phyloP scores from a whole-genome alignment of 2,113 vertebrate species.

The Crotalus tigris region DNA sequence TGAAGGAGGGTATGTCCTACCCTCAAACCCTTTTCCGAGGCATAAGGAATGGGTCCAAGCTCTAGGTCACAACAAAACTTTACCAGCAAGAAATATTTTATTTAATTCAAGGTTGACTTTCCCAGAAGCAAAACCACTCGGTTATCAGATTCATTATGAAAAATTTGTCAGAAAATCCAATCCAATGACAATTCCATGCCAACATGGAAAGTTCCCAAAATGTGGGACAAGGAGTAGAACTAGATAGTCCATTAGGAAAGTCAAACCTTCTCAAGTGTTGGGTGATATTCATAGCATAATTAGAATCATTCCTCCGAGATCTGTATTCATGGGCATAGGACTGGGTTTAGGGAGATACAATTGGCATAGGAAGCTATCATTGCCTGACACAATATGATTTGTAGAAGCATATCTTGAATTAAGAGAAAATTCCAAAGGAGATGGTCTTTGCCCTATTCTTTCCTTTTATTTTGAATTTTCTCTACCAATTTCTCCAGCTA shows the following conservation, averaged over 20 bases:
- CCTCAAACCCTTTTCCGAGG: background rate
- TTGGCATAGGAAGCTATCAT: background rate
- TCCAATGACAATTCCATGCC: no score
- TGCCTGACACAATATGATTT: background rate
- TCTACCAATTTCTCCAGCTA: background rate
- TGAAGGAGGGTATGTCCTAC: background rate
- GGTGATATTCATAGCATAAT: background rate
- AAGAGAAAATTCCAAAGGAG: background rate
- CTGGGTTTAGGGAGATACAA: background rate
- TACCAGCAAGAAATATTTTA: background rate
- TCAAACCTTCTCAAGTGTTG: background rate
- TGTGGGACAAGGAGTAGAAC: background rate
- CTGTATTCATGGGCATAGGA: background rate
- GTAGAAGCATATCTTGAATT: background rate
- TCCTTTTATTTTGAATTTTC: background rate
- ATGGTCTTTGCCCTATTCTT: background rate
- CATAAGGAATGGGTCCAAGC: background rate
- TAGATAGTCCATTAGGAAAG: background rate
- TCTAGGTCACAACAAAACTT: background rate
- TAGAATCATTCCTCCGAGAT: background rate
- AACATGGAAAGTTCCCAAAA: background rate
- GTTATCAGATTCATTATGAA: background rate
- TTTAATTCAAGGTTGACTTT: background rate
- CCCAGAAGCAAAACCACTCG: background rate
- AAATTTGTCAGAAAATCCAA: background rate